phyloP scores from a whole-genome alignment of 2,888 invertebrate species.

The Gastracanthus pulcherrimus region DNA sequence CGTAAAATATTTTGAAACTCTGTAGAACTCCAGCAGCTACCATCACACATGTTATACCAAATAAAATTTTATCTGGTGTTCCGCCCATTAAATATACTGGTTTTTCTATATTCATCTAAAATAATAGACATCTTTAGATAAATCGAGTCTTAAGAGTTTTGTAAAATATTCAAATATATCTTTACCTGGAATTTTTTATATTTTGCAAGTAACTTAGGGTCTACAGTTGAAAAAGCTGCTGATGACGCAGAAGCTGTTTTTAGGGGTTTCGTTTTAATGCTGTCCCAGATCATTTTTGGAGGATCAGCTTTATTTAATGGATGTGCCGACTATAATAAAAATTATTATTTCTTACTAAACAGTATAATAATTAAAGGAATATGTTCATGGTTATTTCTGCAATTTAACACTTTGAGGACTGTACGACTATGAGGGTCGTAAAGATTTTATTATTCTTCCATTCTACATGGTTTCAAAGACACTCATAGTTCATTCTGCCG shows the following conservation, averaged over 20 bases:
- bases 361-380: too few relatives aligned
- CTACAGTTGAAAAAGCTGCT: constrained; percentile 9
- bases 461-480: too few relatives aligned
- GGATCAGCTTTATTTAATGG: constrained; percentile 62
- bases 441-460: too few relatives aligned
- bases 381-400: too few relatives aligned
- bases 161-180: constrained; percentile 21
- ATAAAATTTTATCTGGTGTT: constrained; percentile 64
- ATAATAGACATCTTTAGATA: constrained; percentile 15
- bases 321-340: constrained; percentile 63
- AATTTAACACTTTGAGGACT: too few relatives aligned
- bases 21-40: constrained; percentile 72
- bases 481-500: too few relatives aligned
- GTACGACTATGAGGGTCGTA: too few relatives aligned
- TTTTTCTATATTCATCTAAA: constrained; percentile 66
- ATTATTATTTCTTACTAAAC: too few relatives aligned
- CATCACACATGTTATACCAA: constrained; percentile 77
- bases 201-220: constrained; percentile 20
- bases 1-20: constrained; percentile 13
- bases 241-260: background rate
- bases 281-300: constrained; percentile 64
- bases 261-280: constrained; percentile 58
- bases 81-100: constrained; percentile 63
- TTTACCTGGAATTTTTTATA: constrained; percentile 65
- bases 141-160: too few relatives aligned